Base-by-base conservation (phyloP, 1,140 invertebrate genomes). In the Portunus trituberculatus region DNA sequence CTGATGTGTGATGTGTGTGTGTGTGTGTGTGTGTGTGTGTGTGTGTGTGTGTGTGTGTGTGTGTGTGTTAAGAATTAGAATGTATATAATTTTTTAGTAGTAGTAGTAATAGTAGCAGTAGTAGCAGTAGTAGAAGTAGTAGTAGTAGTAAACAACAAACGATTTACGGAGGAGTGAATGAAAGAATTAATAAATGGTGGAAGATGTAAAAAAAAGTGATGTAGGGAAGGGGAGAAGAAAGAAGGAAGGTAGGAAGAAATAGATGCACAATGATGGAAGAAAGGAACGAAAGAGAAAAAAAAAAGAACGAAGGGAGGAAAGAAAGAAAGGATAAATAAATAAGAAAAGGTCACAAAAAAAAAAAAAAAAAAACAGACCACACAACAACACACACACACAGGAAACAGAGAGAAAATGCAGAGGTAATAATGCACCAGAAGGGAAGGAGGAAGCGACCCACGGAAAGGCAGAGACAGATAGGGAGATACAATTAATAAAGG, bases 121-220 rank as follows among this genome's bases (percentile, higher is more conserved):
- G 48, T 91, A 46, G 48, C 52, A 46, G 48, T 91, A 46, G 48
- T 91, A 48, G 48, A 52, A 48, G 48, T 91, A 48, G 48, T 91
- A 46, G 48, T 91, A 46, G 48, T 31, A 45, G 86, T 87, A 45
- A 39, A 39, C 1, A 39, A 39, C 39, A 39, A 39, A 39, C 1
- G 39, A 39, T 39, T 39, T 39, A 39, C 39, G 39, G 6, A 39
- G 6, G 39, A 39, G 6, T 1, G 39, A 39, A 39, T 1, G 39
- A 39, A 39, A 39, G 39, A 39, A 39, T n/a, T n/a, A n/a, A n/a
- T n/a, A 52, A 6, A 14, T 52, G 6, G 14, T 52, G 6, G 14
- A 52, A 52, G 14, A 14, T 14, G 14, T 14, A 52, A 52, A 52
- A 52, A 14, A 7, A 52, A 52, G 14, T 14, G 48, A 52, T 14